Evolutionary conservation across 1,140 invertebrate genomes (phyloP).

Genomic region (Zeugodacus cucurbitae): DNA sequence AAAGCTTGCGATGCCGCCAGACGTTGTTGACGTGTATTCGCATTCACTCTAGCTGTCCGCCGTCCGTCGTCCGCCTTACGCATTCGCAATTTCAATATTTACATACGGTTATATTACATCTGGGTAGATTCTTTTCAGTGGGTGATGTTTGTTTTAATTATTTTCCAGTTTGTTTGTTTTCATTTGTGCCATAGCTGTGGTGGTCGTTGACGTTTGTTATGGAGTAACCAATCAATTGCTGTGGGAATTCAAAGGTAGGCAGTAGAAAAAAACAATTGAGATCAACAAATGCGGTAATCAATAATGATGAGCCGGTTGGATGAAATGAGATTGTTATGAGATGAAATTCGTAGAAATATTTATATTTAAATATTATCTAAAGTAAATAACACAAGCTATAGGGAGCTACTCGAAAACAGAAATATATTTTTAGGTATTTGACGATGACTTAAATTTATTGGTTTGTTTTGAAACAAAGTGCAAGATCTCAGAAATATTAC

Average conservation of each 20-base stretch:
- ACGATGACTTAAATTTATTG: no score
- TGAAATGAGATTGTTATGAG: background rate
- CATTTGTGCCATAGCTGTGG: background rate
- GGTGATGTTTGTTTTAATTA: conserved; percentile 7
- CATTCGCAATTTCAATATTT: background rate
- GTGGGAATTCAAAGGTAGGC: background rate
- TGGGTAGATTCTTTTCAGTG: background rate
- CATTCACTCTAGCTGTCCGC: no score
- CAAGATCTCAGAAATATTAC: no score
- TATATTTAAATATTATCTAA: no score
- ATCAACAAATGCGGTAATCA: background rate
- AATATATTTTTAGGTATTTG: no score
- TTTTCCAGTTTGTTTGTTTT: conserved; percentile 9
- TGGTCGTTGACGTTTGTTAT: background rate
- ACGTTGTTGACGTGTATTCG: background rate
- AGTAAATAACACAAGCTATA: no score
- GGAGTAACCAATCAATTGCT: background rate
- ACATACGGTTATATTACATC: background rate
- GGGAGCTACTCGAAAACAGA: no score
- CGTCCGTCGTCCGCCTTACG: background rate
- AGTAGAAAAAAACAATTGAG: background rate
- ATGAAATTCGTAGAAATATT: no score
- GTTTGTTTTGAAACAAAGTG: no score
- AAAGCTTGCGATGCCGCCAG: background rate
- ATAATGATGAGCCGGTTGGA: background rate